A percentile compares a stretch with the other conserved stretches of the same genome.
These are phyloP conservation scores for Neotoma lepida DNA, from an alignment of 2,113 vertebrate genomes.

Conservation along the genomic window DNA sequence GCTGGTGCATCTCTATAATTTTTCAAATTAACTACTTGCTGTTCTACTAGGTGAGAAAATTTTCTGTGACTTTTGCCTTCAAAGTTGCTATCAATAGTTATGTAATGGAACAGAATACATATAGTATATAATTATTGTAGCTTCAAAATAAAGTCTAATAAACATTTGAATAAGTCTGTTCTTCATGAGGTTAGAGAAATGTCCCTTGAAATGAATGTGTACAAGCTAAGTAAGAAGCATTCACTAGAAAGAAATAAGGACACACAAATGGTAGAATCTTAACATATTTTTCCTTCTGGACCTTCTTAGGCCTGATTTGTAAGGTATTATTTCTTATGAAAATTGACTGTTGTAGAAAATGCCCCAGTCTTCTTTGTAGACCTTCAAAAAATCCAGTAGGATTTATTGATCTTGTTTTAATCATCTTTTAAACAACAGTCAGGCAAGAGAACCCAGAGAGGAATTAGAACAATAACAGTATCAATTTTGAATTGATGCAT, in stretches of 20 bases:
- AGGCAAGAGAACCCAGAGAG: neutral
- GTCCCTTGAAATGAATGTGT: neutral
- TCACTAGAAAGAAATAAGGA: neutral
- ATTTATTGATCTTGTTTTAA: neutral
- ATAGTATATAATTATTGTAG: neutral
- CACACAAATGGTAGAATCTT: neutral
- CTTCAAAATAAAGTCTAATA: too few relatives aligned
- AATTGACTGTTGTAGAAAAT: neutral
- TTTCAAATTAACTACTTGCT: neutral
- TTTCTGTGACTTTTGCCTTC: neutral
- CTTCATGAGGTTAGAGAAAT: neutral
- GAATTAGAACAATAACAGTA: neutral
- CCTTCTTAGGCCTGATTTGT: neutral
- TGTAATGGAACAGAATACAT: neutral
- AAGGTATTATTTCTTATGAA: neutral
- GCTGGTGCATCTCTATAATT: neutral
- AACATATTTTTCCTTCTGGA: neutral
- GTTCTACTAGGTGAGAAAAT: neutral
- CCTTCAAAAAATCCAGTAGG: neutral
- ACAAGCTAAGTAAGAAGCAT: neutral
- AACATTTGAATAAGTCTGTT: neutral
- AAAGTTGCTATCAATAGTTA: neutral
- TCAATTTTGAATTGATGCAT: neutral
- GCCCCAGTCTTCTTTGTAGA: fast-evolving
- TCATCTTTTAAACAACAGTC: neutral